Percentiles rank a stretch among this genome's conserved stretches.
These are phyloP conservation scores for Marasmarcha lunaedactyla DNA, from an alignment of 2,888 invertebrate species.

Conservation along the genomic window DNA sequence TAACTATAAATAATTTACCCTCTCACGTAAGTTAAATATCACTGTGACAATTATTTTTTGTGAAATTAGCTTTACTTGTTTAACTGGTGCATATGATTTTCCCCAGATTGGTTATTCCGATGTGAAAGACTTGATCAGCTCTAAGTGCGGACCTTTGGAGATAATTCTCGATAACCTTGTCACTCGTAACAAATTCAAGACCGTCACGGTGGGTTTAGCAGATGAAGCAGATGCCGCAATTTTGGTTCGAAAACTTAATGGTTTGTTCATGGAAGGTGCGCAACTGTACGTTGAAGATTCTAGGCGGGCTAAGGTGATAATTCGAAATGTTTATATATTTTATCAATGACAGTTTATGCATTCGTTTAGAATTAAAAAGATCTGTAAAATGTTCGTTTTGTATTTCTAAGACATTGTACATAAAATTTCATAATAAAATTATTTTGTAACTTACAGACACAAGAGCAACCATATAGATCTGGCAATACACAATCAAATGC, in stretches of 20 bases:
- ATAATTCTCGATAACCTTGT: slow-evolving; percentile 28
- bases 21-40: slow-evolving; percentile 17
- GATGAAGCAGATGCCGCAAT: slow-evolving; percentile 28
- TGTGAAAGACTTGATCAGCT: slow-evolving; percentile 23
- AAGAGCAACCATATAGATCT: background rate
- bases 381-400: too few relatives aligned
- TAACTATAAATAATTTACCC: slow-evolving; percentile 26
- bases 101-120: slow-evolving; percentile 23
- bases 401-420: too few relatives aligned
- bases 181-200: slow-evolving; percentile 17
- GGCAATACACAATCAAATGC: too few relatives aligned
- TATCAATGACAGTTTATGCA: too few relatives aligned
- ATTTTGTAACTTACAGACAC: background rate
- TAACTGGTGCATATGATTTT: too few relatives aligned
- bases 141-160: slow-evolving; percentile 25
- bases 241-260: slow-evolving; percentile 25
- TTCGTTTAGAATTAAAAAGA: too few relatives aligned
- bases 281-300: slow-evolving; percentile 24
- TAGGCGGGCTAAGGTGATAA: slow-evolving; percentile 22
- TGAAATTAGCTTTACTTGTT: slow-evolving; percentile 2
- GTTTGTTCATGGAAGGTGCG: slow-evolving; percentile 21
- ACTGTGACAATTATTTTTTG: slow-evolving; percentile 3
- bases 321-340: background rate
- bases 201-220: slow-evolving; percentile 28
- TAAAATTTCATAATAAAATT: too few relatives aligned